Conservation (phyloP, 2,113 vertebrate genomes). For the Paramisgurnus dabryanus region DNA sequence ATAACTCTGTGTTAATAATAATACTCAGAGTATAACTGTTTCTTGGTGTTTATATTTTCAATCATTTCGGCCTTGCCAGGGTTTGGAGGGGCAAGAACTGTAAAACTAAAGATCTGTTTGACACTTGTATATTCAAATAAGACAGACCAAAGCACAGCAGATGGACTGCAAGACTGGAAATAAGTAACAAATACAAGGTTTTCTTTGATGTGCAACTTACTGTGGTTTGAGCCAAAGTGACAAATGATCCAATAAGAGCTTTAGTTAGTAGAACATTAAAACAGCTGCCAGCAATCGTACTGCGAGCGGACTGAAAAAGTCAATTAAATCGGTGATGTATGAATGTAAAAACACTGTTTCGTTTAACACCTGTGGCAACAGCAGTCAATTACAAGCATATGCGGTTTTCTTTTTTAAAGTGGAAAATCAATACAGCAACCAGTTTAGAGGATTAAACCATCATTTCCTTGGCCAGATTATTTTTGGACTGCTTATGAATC, state of each 20-base stretch:
- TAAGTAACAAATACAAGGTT: neutral
- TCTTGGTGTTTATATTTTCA: neutral
- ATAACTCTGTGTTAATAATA: too few species aligned
- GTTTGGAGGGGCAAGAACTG: too few species aligned
- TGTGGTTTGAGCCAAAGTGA: conserved; percentile 27
- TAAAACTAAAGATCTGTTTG: neutral
- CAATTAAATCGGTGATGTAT: conserved; percentile 4
- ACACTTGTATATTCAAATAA: neutral
- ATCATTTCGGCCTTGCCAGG: neutral
- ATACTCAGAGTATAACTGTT: too few species aligned
- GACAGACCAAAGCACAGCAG: conserved; percentile 4
- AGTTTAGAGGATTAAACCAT: neutral
- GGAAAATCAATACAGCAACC: neutral
- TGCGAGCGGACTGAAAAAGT: conserved; percentile 18
- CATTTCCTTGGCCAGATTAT: neutral
- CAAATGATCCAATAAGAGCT: conserved; percentile 39
- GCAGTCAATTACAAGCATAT: conserved; percentile 7
- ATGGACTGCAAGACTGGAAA: neutral
- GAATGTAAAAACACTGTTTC: neutral
- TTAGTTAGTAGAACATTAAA: conserved; percentile 20
- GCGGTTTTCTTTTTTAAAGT: neutral
- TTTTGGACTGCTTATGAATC: conserved; percentile 1
- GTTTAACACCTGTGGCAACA: conserved; percentile 39
- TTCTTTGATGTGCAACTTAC: conserved; percentile 24
- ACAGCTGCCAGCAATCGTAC: conserved; percentile 45